A percentile compares a stretch with the other conserved stretches of the same genome.
Conservation (phyloP, 2,888 invertebrate species). For the Aphidius colemani region DNA sequence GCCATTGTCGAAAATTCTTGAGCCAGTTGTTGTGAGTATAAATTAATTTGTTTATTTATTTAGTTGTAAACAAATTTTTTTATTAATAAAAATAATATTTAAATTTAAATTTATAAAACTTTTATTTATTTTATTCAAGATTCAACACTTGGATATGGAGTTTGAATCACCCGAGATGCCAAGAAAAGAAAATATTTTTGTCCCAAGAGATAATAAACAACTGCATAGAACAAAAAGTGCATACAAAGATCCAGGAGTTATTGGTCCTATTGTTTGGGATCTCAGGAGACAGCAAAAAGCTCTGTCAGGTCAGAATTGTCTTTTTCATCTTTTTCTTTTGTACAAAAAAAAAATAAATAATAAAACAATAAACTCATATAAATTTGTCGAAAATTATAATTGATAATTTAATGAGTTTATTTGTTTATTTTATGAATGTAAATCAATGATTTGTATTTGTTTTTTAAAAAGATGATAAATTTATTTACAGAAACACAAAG, state of each 20-base stretch:
- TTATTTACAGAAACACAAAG: slow-evolving; percentile 37
- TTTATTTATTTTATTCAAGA: slow-evolving; percentile 35
- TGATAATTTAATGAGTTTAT: not conserved
- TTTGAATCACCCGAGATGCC: slow-evolving; percentile 49
- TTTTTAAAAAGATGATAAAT: slow-evolving; percentile 33
- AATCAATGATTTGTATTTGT: not conserved
- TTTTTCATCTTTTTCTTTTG: not conserved
- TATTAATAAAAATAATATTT: not conserved
- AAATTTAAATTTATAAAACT: not conserved
- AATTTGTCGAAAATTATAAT: not conserved
- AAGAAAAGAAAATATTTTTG: slow-evolving; percentile 34
- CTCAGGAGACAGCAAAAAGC: slow-evolving; percentile 70
- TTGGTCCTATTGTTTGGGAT: slow-evolving; percentile 85
- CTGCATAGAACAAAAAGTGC: slow-evolving; percentile 73
- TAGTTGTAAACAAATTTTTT: not conserved
- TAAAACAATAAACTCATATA: not conserved
- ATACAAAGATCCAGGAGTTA: slow-evolving; percentile 75
- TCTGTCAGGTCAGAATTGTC: slow-evolving; percentile 41
- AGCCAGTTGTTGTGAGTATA: slow-evolving; percentile 73
- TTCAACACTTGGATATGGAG: slow-evolving; percentile 51
- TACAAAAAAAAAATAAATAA: not conserved
- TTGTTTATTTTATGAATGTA: slow-evolving; percentile 4
- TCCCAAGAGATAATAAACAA: slow-evolving; percentile 52
- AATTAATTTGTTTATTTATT: not conserved
- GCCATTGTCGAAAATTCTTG: slow-evolving; percentile 77